These are phyloP conservation scores for Aphis gossypii DNA, from an alignment of 1,140 invertebrate species.

Conservation along the genomic window DNA sequence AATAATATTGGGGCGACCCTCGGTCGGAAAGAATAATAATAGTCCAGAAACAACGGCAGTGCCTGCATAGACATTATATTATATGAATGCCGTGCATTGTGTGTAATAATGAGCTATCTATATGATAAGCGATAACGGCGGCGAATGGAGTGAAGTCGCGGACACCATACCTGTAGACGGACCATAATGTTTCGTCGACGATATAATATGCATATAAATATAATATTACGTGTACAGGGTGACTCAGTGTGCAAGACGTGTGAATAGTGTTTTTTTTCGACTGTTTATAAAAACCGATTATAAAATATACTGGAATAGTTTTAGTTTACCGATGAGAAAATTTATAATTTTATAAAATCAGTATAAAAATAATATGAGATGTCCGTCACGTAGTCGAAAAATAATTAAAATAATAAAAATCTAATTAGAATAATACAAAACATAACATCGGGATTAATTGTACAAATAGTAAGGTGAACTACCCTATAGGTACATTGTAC, in stretches of 20 bases:
- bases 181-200: neutral
- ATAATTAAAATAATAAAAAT: neutral
- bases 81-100: neutral
- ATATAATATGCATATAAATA: neutral
- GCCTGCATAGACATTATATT: too few species aligned
- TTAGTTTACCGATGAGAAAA: neutral
- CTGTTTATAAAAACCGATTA: neutral
- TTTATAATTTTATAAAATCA: neutral
- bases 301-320: neutral
- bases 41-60: neutral
- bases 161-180: neutral
- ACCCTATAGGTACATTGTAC: neutral
- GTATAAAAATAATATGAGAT: neutral
- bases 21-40: neutral
- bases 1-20: neutral
- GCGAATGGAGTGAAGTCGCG: neutral
- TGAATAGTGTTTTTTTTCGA: neutral
- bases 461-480: neutral
- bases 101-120: conserved; percentile 37
- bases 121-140: conserved; percentile 55
- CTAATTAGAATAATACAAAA: neutral
- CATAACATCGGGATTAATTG: neutral
- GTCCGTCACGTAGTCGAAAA: neutral
- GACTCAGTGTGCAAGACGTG: neutral
- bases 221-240: neutral